Percentiles rank a stretch among this genome's conserved stretches.
phyloP scores from a whole-genome alignment of 2,888 invertebrate genomes.

The Limnephilus lunatus region DNA sequence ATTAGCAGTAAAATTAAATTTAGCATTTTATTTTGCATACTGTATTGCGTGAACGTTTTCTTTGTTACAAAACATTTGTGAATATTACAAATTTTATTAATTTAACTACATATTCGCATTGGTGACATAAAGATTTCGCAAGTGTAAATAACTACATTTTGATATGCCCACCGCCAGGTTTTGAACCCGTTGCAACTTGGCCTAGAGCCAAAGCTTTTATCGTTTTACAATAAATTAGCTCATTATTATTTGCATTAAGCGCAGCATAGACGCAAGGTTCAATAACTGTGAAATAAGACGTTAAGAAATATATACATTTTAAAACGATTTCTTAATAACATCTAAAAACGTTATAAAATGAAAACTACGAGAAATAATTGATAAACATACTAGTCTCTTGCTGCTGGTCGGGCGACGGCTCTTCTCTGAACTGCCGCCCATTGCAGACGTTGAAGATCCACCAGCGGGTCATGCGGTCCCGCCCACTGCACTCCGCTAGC shows the following conservation, averaged over 20 bases:
- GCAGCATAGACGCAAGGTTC: neutral
- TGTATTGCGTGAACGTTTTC: neutral
- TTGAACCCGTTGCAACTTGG: neutral
- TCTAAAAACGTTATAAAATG: neutral
- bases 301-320: neutral
- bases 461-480: conserved; percentile 80
- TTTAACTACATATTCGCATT: neutral
- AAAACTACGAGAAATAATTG: neutral
- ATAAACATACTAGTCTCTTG: conserved; percentile 56
- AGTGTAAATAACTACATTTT: neutral
- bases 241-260: neutral
- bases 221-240: neutral
- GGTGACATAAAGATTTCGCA: neutral
- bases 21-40: neutral
- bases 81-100: neutral
- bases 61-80: neutral
- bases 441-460: conserved; percentile 82
- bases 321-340: neutral
- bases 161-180: neutral
- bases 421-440: conserved; percentile 74
- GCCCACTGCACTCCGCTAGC: conserved; percentile 28
- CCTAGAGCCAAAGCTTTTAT: neutral
- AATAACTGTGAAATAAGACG: neutral
- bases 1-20: neutral
- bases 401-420: conserved; percentile 73